phyloP scores from a whole-genome alignment of 1,140 invertebrate genomes.

The Dendroctonus valens region DNA sequence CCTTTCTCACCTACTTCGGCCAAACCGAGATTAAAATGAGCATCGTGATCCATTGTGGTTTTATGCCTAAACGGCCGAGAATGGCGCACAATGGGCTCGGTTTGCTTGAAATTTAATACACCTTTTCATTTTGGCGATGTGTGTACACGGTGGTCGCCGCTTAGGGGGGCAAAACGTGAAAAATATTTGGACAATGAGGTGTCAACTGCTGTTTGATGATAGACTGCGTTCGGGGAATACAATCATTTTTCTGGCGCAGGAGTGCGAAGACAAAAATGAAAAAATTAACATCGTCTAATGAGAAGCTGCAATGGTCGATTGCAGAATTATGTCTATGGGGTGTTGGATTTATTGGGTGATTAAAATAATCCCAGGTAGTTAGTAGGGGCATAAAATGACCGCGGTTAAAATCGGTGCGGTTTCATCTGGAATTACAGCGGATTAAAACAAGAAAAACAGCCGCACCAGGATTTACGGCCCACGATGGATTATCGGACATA shows the following conservation, averaged over 20 bases:
- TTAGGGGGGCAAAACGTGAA: conserved; percentile 1
- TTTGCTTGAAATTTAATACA: conserved; percentile 16
- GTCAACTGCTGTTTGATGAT: neutral
- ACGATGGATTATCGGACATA: neutral
- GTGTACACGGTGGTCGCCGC: conserved; percentile 6
- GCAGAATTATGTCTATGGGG: conserved; percentile 6
- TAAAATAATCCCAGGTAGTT: conserved; percentile 22
- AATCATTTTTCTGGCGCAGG: neutral
- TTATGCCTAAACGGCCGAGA: conserved; percentile 4
- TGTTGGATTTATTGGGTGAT: conserved; percentile 13
- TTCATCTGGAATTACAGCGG: conserved; percentile 19
- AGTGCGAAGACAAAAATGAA: neutral
- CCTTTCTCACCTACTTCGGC: conserved; percentile 16
- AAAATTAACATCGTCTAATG: neutral
- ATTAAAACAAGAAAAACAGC: conserved; percentile 23
- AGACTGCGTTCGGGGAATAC: no score
- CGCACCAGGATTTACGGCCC: conserved; percentile 1
- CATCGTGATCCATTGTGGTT: conserved; percentile 6
- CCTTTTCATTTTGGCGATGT: neutral
- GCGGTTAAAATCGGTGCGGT: conserved; percentile 17
- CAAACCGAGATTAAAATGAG: conserved; percentile 20
- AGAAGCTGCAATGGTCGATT: conserved; percentile 2
- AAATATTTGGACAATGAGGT: conserved; percentile 21
- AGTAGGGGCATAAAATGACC: conserved; percentile 18
- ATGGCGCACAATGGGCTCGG: conserved; percentile 8